These are phyloP conservation scores for Halictus ligatus DNA, from an alignment of 2,888 invertebrate genomes.

Conservation along the genomic window DNA sequence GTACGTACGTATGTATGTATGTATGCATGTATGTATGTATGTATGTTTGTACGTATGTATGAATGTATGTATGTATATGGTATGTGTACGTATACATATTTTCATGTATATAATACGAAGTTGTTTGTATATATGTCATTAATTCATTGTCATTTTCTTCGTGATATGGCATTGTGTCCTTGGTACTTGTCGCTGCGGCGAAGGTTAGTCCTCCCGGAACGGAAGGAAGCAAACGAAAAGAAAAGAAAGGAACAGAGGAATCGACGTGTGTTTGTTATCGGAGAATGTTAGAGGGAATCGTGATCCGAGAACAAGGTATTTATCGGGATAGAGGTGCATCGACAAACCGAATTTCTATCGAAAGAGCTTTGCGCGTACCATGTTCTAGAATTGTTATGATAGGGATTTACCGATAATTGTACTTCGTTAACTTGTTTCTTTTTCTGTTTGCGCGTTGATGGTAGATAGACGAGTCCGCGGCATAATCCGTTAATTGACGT, in stretches of 20 bases:
- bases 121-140: conserved; percentile 84
- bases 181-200: conserved; percentile 63
- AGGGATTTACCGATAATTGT: conserved; percentile 56
- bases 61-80: conserved; percentile 72
- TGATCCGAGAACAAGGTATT: conserved; percentile 17
- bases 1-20: conserved; percentile 77
- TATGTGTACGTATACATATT: conserved; percentile 75
- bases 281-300: neutral
- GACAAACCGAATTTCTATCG: conserved; percentile 49
- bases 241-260: neutral
- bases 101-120: conserved; percentile 83
- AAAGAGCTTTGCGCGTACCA: conserved; percentile 53
- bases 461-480: conserved; percentile 77
- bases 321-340: conserved; percentile 24
- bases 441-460: conserved; percentile 76
- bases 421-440: conserved; percentile 77
- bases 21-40: conserved; percentile 68
- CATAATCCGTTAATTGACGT: conserved; percentile 82
- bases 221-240: conserved; percentile 26
- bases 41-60: conserved; percentile 71
- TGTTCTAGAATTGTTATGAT: conserved; percentile 44
- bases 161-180: conserved; percentile 68
- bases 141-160: conserved; percentile 76
- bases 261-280: conserved; percentile 26
- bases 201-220: conserved; percentile 52